Base-by-base conservation (phyloP, 2,797 vertebrate genomes). In the Clarias laeviceps region DNA sequence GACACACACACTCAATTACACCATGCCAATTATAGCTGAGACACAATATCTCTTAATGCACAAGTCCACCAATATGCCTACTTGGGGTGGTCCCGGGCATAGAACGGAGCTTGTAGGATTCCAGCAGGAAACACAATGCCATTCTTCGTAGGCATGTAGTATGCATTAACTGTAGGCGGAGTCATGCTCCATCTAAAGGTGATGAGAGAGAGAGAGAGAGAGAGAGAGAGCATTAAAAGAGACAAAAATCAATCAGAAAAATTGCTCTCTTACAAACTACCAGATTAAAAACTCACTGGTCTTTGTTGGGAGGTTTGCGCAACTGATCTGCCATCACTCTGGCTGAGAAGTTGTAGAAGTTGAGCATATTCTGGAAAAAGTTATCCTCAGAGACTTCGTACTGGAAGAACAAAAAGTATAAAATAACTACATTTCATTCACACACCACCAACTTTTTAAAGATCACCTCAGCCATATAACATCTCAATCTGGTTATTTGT, bases 341-440 rank as follows among this genome's bases (percentile, higher is more conserved):
- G 37, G 97, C 96, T 0, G 98, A 99, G 93, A 99, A 99, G 94
- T 99, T 99, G 94, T 98, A 98, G 92, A 99, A 97, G 92, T 99
- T 99, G 89, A 99, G 87, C 96, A 97, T 98, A 93, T 99, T 99
- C 94, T 97, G 97, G 93, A 99, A 99, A 94, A 99, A 99, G 90
- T 96, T 97, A 89, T 99, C 98, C 66, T 99, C 97, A 0, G 96
- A 96, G 45, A 99, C 97, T 0, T 99, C 98, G 0, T 99, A 99
- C 98, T 99, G 87, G 56, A 90, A 88, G 6, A 80, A 85, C 82
- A 83, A 72, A 57, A 27, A 34, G 22, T 29, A 11, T 68, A 37
- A 7, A 83, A 57, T 83, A 32, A 86, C 17, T 86, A 78, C 32
- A 57, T 27, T 72, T 61, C 22, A 34, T 73, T 40, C 11, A 32